Evolutionary conservation across 2,113 vertebrate genomes (phyloP).

Genomic region (Notothenia coriiceps): DNA sequence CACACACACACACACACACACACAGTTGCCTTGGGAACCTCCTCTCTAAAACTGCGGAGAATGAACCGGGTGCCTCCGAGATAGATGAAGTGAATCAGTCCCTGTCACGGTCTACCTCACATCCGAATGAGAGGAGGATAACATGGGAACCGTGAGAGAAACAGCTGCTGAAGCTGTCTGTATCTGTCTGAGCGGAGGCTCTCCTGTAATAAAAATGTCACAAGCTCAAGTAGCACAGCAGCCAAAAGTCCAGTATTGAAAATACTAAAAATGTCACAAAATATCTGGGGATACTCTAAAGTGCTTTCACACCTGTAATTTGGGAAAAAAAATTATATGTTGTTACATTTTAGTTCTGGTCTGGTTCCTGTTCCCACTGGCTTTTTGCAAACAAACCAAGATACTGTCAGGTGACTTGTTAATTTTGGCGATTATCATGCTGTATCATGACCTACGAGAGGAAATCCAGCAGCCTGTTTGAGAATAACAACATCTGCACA

Average conservation of each 20-base stretch:
- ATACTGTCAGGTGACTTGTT: too few relatives aligned
- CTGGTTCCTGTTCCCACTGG: too few relatives aligned
- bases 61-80: slow-evolving; percentile 31
- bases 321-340: background rate
- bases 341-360: background rate
- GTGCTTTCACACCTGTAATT: too few relatives aligned
- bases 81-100: slow-evolving; percentile 60
- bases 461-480: background rate
- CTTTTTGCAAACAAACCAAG: too few relatives aligned
- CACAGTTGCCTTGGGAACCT: slow-evolving; percentile 41
- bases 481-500: background rate
- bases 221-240: slow-evolving; percentile 5
- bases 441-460: too few relatives aligned
- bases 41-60: slow-evolving; percentile 33
- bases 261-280: background rate
- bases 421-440: background rate
- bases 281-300: background rate
- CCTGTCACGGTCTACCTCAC: slow-evolving; percentile 48
- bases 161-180: slow-evolving; percentile 39
- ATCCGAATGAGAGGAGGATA: slow-evolving; percentile 45
- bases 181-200: slow-evolving; percentile 6
- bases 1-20: too few relatives aligned
- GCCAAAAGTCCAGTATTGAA: background rate
- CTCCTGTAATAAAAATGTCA: background rate
- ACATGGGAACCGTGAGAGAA: slow-evolving; percentile 51